These are phyloP conservation scores for Lynx canadensis DNA, from an alignment of 2,113 vertebrate species.

Conservation along the genomic window DNA sequence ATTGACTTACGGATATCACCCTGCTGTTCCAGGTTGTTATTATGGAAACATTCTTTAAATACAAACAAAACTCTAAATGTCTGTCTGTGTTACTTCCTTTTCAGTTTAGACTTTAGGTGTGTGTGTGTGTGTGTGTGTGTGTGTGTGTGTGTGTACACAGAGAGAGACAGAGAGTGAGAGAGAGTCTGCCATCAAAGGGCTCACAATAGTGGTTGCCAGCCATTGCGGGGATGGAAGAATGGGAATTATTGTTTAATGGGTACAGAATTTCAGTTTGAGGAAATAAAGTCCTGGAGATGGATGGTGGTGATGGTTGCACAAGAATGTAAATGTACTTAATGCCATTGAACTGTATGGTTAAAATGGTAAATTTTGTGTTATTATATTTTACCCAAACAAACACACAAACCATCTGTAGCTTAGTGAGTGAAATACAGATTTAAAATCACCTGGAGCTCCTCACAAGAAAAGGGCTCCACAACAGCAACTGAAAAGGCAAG, in stretches of 20 bases:
- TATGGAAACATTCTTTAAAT: background rate
- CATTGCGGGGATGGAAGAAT: fast-evolving
- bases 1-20: background rate
- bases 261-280: background rate
- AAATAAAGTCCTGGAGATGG: background rate
- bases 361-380: background rate
- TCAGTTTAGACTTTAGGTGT: background rate
- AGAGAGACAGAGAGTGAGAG: background rate
- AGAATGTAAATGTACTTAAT: background rate
- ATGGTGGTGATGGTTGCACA: background rate
- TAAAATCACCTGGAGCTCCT: background rate
- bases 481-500: background rate
- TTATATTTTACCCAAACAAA: background rate
- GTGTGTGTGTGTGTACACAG: too few relatives aligned
- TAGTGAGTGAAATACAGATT: background rate
- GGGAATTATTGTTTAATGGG: background rate
- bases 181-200: too few relatives aligned
- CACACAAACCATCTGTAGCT: background rate
- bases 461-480: background rate
- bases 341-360: background rate
- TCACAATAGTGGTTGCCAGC: background rate
- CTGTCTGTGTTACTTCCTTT: background rate
- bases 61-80: background rate
- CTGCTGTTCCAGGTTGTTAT: background rate
- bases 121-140: too few relatives aligned